Conservation (phyloP, 2,113 vertebrate genomes). For the Canis aureus region DNA sequence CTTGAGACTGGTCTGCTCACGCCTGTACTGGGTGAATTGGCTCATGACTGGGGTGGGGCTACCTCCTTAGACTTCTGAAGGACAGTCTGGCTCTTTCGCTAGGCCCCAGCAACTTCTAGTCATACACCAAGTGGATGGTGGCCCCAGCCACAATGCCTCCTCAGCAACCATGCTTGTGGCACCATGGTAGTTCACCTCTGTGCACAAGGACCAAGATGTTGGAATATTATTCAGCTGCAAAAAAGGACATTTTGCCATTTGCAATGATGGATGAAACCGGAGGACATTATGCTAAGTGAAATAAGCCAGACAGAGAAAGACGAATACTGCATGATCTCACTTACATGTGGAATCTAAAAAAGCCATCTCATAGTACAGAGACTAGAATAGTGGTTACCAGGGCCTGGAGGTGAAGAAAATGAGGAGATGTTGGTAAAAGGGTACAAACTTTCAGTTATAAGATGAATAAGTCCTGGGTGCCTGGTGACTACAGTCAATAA, state of each 20-base stretch:
- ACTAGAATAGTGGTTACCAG: not conserved
- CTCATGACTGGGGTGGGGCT: slow-evolving; percentile 90
- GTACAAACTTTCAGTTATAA: not conserved
- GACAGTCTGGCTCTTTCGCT: slow-evolving; percentile 90
- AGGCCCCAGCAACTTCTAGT: slow-evolving; percentile 92
- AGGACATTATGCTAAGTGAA: not conserved
- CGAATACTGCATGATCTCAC: not conserved
- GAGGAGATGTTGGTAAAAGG: not conserved
- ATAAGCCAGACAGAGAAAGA: not conserved
- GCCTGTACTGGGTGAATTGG: slow-evolving; percentile 93
- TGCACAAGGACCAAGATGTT: slow-evolving; percentile 71
- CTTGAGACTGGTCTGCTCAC: slow-evolving; percentile 87
- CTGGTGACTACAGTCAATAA: not conserved
- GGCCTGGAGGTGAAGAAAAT: not conserved
- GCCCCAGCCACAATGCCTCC: slow-evolving; percentile 92
- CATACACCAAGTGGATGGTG: slow-evolving; percentile 91
- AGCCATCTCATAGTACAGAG: not conserved
- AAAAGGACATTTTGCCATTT: not conserved
- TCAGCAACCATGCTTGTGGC: slow-evolving; percentile 48
- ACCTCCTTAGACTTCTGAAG: slow-evolving; percentile 90
- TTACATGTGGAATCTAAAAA: not conserved
- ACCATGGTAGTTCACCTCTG: slow-evolving; percentile 46
- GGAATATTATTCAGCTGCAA: not conserved
- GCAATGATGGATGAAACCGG: not conserved
- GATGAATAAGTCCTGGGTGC: not conserved